Percentiles rank a stretch among this genome's conserved stretches.
Conservation (phyloP, 1,140 invertebrate species). For the Melanaphis sacchari region DNA sequence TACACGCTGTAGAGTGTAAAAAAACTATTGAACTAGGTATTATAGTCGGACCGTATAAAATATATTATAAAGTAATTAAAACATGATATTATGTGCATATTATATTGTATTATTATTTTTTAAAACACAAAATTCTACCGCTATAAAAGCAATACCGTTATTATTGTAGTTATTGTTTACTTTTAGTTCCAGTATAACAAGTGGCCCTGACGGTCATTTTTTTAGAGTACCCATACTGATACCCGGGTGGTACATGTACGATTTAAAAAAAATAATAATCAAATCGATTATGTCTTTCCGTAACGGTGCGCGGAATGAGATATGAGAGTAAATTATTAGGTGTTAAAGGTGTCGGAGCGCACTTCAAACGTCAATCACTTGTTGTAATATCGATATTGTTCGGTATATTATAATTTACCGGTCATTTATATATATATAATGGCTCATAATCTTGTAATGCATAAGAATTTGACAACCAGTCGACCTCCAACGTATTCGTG, state of each 20-base stretch:
- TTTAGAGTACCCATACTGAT: not conserved
- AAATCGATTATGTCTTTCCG: slow-evolving; percentile 13
- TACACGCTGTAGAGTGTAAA: too few species aligned
- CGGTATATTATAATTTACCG: not conserved
- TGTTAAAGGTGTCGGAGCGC: not conserved
- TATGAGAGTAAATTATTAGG: not conserved
- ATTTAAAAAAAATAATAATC: not conserved
- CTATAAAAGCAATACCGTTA: slow-evolving; percentile 3
- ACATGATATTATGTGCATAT: not conserved
- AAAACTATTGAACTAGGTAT: not conserved
- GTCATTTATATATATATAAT: slow-evolving; percentile 3
- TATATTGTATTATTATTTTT: not conserved
- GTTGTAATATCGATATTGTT: slow-evolving; percentile 8
- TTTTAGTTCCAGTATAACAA: not conserved
- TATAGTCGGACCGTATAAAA: not conserved
- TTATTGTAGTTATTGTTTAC: not conserved
- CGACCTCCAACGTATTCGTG: not conserved
- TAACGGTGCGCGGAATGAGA: not conserved
- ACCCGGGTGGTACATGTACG: not conserved
- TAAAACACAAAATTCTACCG: not conserved
- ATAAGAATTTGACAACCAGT: not conserved
- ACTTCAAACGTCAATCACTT: not conserved
- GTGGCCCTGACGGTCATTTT: not conserved
- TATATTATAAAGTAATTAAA: not conserved
- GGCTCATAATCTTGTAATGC: not conserved